Evolutionary conservation across 92 coral and sea anemone species (phyloP).

Genomic region (Phymanthus crucifer): DNA sequence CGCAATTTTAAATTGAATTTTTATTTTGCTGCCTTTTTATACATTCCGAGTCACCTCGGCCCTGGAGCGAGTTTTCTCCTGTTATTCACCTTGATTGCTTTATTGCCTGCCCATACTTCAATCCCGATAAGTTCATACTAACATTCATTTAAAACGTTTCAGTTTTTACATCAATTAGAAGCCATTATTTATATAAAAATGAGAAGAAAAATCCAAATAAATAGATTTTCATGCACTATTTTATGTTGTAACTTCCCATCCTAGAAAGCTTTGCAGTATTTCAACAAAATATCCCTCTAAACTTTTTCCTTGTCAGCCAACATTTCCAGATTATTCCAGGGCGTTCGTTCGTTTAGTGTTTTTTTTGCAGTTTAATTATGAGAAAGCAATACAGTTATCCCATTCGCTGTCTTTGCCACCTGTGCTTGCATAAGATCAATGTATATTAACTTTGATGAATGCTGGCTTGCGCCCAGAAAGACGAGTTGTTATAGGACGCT

Average conservation of each 20-base stretch:
- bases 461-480: slow-evolving; percentile 8
- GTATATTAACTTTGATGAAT: background rate
- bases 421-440: slow-evolving; percentile 1
- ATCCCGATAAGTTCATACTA: background rate
- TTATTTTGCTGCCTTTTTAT: background rate
- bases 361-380: no score
- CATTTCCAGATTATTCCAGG: background rate
- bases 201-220: no score
- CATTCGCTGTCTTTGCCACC: background rate
- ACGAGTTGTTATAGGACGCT: background rate
- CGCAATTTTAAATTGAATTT: background rate
- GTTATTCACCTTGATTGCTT: no score
- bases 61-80: no score
- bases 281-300: background rate
- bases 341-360: no score
- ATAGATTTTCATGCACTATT: no score
- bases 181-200: background rate
- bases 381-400: background rate
- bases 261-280: background rate
- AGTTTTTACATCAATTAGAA: background rate
- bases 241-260: no score
- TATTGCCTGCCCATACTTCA: no score
- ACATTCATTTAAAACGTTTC: background rate
- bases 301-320: background rate
- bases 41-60: no score